A percentile compares a stretch with the other conserved stretches of the same genome.
phyloP scores from a whole-genome alignment of 2,113 vertebrate species.

The Planiliza haematocheilus region DNA sequence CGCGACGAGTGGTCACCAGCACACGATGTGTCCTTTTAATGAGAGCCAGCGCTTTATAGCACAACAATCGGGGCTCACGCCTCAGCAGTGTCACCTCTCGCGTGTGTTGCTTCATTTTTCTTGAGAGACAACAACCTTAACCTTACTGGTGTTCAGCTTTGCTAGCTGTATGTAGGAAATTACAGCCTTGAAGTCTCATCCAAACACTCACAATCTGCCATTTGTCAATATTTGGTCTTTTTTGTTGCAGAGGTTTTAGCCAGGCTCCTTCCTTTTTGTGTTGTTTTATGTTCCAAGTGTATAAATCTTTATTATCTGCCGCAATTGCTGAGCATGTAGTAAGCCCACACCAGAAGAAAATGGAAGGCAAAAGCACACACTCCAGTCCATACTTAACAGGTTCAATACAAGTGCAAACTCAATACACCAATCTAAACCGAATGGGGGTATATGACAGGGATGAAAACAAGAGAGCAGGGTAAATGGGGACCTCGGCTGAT shows the following conservation, averaged over 20 bases:
- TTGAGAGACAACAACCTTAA: background rate
- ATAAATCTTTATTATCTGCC: background rate
- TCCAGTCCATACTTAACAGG: slow-evolving; percentile 32
- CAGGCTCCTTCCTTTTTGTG: background rate
- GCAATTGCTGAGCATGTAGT: slow-evolving; percentile 10
- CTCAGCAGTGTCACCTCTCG: background rate
- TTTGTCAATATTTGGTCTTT: background rate
- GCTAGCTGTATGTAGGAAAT: background rate
- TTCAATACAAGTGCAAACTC: slow-evolving; percentile 65
- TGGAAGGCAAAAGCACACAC: slow-evolving; percentile 4
- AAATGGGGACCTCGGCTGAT: slow-evolving; percentile 58
- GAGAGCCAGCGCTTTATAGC: background rate
- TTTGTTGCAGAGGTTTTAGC: background rate
- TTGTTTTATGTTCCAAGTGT: background rate
- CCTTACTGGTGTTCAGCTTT: background rate
- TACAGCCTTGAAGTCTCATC: background rate
- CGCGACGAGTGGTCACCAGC: background rate
- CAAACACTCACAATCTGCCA: background rate
- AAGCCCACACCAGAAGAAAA: slow-evolving; percentile 24
- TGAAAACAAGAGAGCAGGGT: slow-evolving; percentile 58
- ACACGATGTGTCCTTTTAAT: background rate
- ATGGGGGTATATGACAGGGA: slow-evolving; percentile 53
- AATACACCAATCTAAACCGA: slow-evolving; percentile 55
- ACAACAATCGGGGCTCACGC: background rate
- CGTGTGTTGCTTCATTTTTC: background rate